A percentile compares a stretch with the other conserved stretches of the same genome.
These are phyloP conservation scores for Galaxias olidus DNA, from an alignment of 2,797 vertebrate species.

Conservation along the genomic window DNA sequence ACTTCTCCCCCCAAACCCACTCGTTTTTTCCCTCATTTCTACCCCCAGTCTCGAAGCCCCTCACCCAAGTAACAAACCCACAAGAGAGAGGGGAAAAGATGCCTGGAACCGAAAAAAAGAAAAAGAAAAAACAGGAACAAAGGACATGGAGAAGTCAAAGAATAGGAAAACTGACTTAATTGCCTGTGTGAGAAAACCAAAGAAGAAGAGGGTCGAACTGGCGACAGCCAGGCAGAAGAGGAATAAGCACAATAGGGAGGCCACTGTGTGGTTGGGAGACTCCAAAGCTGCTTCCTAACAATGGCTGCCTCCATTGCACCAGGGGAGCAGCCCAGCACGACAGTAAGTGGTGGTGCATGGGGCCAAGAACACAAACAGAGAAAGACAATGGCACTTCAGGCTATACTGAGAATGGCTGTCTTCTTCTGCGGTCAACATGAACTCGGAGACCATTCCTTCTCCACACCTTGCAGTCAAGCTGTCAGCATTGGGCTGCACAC, in stretches of 20 bases:
- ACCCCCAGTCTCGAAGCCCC: slow-evolving; percentile 53
- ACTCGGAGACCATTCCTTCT: no score
- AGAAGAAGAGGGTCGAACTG: slow-evolving; percentile 59
- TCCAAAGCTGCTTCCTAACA: slow-evolving; percentile 51
- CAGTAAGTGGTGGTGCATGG: slow-evolving; percentile 39
- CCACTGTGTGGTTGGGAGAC: slow-evolving; percentile 46
- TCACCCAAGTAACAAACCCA: slow-evolving; percentile 61
- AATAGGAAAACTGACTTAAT: slow-evolving; percentile 65
- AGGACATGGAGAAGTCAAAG: slow-evolving; percentile 45
- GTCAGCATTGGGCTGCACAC: no score
- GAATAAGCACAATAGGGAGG: slow-evolving; percentile 7
- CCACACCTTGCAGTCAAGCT: no score
- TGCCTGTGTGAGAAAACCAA: slow-evolving; percentile 63
- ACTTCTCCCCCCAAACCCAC: slow-evolving; percentile 14
- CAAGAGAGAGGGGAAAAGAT: slow-evolving; percentile 34
- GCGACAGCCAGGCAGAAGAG: slow-evolving; percentile 43
- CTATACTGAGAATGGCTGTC: slow-evolving; percentile 26
- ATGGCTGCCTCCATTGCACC: slow-evolving; percentile 45
- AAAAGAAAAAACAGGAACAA: slow-evolving; percentile 48
- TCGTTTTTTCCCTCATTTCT: slow-evolving; percentile 27
- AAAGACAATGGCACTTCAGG: slow-evolving; percentile 32
- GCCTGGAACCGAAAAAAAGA: slow-evolving; percentile 25
- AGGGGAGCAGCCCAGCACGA: slow-evolving; percentile 31
- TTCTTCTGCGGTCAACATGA: slow-evolving; percentile 15
- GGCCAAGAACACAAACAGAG: slow-evolving; percentile 45